Evolutionary conservation across 2,797 vertebrate species (phyloP), one percentile per base, ranked within the genome.

Genomic region (Pseudochaenichthys georgianus): DNA sequence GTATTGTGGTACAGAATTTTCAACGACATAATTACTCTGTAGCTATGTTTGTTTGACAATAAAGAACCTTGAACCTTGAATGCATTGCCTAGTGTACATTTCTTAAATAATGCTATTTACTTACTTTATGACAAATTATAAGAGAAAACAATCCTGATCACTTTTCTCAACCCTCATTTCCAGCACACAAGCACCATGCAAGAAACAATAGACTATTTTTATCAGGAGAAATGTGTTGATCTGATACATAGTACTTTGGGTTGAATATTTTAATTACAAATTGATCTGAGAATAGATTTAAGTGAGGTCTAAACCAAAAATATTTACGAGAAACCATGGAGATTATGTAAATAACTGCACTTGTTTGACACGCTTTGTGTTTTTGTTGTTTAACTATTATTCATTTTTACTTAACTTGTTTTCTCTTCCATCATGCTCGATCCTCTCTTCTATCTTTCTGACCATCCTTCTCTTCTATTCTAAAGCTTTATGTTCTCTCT

Each of bases 231-330:
- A 70, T 34, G 16, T 31, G 21, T 34, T 57, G 59, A 47, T 46
- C 50, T 50, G 65, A 41, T 13, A 64, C 3, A 78, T 19, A 60
- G 47, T 57, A 73, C 45, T 51, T 73, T 47, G 65, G 59, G 53
- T 73, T 68, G 23, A 74, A 69, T 34, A 89, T 87, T 80, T 86
- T 73, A 89, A 88, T 86, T 84, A 77, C 75, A 89, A 89, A 88
- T 85, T 61, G 73, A 77, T 86, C 76, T 89, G 73, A 87, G 71
- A 86, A 85, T 80, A 83, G 61, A 81, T 76, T 80, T 63, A 75
- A 82, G 51, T 43, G 7, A 81, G 17, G 57, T 89, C 58, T 73
- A 46, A 84, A 50, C 28, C 69, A 84, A 73, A 79, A 71, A 70
- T 79, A 81, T 71, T 71, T 69, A 80, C 70, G 46, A 73, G 52